phyloP scores from a whole-genome alignment of 2,113 vertebrate species.

The Proterorhinus semilunaris region DNA sequence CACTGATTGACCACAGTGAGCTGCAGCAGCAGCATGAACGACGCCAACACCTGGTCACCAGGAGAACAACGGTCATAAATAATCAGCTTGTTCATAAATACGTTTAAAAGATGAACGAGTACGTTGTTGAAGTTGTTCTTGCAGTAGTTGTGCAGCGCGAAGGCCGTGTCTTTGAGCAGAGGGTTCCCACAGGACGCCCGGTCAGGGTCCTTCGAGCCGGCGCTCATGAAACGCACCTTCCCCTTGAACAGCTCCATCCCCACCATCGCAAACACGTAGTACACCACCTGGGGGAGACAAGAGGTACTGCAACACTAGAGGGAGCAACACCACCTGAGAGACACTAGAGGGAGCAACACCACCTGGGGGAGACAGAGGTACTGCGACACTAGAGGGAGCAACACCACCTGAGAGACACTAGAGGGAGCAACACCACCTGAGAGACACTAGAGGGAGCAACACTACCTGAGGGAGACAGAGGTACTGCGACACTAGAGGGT shows the following conservation, averaged over 20 bases:
- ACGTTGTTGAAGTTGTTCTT: slow-evolving; percentile 92
- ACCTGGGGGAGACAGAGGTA: no score
- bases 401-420: no score
- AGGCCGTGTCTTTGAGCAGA: slow-evolving; percentile 76
- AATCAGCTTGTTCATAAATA: no score
- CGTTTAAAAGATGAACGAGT: background rate
- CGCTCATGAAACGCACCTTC: slow-evolving; percentile 80
- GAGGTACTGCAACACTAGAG: no score
- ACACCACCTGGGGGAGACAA: slow-evolving; percentile 79
- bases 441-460: no score
- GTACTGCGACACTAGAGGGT: no score
- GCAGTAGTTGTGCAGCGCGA: slow-evolving; percentile 86
- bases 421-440: no score
- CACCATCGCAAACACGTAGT: slow-evolving; percentile 88
- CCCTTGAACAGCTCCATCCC: slow-evolving; percentile 91
- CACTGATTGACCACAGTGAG: slow-evolving; percentile 96
- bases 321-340: no score
- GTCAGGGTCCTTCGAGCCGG: slow-evolving; percentile 38
- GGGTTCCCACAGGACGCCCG: slow-evolving; percentile 81
- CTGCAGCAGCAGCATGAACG: slow-evolving; percentile 86
- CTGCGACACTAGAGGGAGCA: no score
- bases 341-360: no score
- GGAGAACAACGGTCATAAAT: background rate
- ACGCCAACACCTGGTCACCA: slow-evolving; percentile 61
- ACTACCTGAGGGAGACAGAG: no score